Conservation (phyloP, 2,797 vertebrate genomes). For the Phyllotis vaccarum region DNA sequence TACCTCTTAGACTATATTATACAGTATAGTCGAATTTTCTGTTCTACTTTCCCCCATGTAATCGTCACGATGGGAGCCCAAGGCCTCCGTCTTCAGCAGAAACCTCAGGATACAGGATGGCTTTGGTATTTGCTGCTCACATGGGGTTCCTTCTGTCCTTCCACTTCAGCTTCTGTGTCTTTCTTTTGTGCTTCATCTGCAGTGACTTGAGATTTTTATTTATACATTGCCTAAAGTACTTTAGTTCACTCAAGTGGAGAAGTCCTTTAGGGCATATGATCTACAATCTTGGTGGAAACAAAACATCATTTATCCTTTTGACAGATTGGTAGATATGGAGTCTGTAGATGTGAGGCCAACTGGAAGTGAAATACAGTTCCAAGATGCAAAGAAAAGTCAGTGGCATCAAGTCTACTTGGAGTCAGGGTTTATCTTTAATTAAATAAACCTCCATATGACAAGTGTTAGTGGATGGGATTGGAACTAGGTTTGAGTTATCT, state of each 20-base stretch:
- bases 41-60: rapidly evolving
- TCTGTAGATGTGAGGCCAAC: neutral
- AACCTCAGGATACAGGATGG: neutral
- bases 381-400: neutral
- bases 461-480: neutral
- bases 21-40: neutral
- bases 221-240: neutral
- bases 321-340: neutral
- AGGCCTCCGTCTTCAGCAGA: neutral
- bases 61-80: neutral
- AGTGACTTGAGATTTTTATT: neutral
- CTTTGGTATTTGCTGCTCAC: neutral
- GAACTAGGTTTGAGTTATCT: neutral
- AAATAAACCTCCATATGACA: neutral
- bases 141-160: neutral
- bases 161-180: neutral
- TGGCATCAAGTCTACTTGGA: neutral
- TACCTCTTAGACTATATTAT: neutral
- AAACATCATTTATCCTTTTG: neutral
- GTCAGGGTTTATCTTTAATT: neutral
- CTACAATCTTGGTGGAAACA: neutral
- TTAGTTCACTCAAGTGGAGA: neutral
- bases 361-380: neutral
- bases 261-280: neutral
- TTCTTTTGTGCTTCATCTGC: neutral